Conservation (phyloP, 2,113 vertebrate genomes). For the Salvelinus fontinalis region DNA sequence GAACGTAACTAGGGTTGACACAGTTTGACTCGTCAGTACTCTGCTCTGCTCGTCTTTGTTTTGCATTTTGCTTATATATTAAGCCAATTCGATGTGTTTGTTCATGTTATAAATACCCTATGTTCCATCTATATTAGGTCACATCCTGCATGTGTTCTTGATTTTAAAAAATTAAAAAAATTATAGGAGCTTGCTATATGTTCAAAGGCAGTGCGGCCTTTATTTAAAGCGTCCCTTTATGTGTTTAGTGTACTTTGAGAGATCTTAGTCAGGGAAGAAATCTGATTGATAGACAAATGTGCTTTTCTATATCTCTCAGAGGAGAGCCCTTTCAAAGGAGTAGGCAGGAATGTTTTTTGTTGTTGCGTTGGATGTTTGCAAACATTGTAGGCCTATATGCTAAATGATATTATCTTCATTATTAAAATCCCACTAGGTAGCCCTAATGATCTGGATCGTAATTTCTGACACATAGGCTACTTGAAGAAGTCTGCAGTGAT, state of each 20-base stretch:
- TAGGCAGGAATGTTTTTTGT: constrained; percentile 36
- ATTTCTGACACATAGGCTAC: not conserved
- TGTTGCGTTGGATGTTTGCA: constrained; percentile 54
- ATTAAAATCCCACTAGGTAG: not conserved
- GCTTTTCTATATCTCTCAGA: constrained; percentile 65
- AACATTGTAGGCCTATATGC: constrained; percentile 33
- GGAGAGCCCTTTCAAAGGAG: constrained; percentile 54
- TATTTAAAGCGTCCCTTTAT: constrained; percentile 31
- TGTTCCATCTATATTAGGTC: constrained; percentile 45
- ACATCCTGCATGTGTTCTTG: constrained; percentile 29
- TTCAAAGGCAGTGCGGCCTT: not conserved
- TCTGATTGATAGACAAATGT: constrained; percentile 52
- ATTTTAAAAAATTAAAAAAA: not conserved
- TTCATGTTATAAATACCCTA: constrained; percentile 71
- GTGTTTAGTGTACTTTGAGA: constrained; percentile 36
- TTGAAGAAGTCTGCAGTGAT: not conserved
- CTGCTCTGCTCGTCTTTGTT: constrained; percentile 61
- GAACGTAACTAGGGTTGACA: constrained; percentile 78
- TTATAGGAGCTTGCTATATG: not conserved
- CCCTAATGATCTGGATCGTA: not conserved
- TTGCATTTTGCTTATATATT: constrained; percentile 45
- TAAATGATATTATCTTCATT: constrained; percentile 14
- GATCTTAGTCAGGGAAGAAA: constrained; percentile 38
- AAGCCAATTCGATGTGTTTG: constrained; percentile 57
- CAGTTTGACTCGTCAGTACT: constrained; percentile 71